Evolutionary conservation across 1,140 invertebrate genomes (phyloP).

Genomic region (Brachionus calyciflorus): DNA sequence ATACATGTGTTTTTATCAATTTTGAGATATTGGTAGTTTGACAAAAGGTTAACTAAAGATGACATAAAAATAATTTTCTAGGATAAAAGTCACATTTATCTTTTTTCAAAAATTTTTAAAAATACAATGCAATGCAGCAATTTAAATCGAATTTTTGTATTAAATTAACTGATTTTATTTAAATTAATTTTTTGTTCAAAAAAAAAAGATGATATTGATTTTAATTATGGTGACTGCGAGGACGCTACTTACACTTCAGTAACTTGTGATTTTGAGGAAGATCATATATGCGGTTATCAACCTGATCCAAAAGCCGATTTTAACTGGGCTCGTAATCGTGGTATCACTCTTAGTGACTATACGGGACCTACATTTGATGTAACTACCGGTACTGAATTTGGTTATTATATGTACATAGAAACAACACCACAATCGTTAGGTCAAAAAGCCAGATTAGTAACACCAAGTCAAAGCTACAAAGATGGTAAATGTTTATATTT

Average conservation of each 20-base stretch:
- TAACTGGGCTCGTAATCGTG: conserved; percentile 42
- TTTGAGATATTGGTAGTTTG: too few species aligned
- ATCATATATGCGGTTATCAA: conserved; percentile 27
- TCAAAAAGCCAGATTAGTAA: not conserved
- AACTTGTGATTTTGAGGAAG: conserved; percentile 35
- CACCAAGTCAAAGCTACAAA: not conserved
- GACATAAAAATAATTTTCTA: too few species aligned
- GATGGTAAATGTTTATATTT: conserved; percentile 49
- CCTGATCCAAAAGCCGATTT: conserved; percentile 25
- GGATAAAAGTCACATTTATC: too few species aligned
- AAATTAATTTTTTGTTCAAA: too few species aligned
- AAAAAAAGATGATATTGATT: not conserved
- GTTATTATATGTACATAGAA: conserved; percentile 51
- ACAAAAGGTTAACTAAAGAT: too few species aligned
- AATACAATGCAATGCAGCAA: too few species aligned
- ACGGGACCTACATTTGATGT: conserved; percentile 53
- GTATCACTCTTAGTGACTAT: conserved; percentile 49
- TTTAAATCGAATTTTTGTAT: too few species aligned
- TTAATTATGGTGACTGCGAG: not conserved
- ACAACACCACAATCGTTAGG: not conserved
- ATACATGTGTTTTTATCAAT: too few species aligned
- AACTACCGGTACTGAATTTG: conserved; percentile 47
- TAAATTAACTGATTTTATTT: too few species aligned
- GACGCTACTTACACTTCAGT: not conserved
- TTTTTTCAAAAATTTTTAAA: too few species aligned